phyloP scores from a whole-genome alignment of 2,888 invertebrate genomes.

The Oxystoma pomonae region DNA sequence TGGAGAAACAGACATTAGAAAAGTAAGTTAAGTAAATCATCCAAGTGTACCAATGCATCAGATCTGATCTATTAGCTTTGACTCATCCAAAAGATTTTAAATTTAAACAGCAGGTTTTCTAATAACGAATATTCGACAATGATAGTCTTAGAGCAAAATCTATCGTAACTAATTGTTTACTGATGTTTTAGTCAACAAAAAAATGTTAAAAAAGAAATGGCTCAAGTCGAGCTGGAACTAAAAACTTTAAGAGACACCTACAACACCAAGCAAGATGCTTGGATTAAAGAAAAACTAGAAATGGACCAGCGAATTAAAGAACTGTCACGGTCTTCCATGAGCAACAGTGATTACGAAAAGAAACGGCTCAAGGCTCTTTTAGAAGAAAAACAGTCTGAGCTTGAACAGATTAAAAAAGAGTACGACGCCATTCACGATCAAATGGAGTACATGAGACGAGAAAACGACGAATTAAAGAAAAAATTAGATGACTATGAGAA shows the following conservation, averaged over 20 bases:
- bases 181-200: constrained; percentile 56
- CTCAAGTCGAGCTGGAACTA: constrained; percentile 59
- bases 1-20: constrained; percentile 76
- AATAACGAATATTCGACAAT: too few species aligned
- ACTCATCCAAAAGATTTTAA: too few species aligned
- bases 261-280: constrained; percentile 62
- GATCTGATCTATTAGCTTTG: too few species aligned
- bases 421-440: constrained; percentile 66
- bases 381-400: constrained; percentile 71
- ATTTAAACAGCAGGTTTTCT: too few species aligned
- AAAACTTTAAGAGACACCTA: constrained; percentile 61
- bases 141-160: too few species aligned
- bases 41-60: too few species aligned
- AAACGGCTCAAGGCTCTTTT: constrained; percentile 64
- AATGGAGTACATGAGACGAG: constrained; percentile 65
- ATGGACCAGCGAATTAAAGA: constrained; percentile 57
- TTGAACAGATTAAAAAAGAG: constrained; percentile 65
- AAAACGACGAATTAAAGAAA: constrained; percentile 74
- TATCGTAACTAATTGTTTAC: neutral
- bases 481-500: constrained; percentile 83
- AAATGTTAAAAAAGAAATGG: constrained; percentile 60
- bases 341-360: constrained; percentile 55
- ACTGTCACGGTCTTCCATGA: constrained; percentile 23
- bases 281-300: constrained; percentile 68
- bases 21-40: constrained; percentile 49